Base-by-base conservation (phyloP, 2,888 invertebrate species). In the Cheilosia pagana region DNA sequence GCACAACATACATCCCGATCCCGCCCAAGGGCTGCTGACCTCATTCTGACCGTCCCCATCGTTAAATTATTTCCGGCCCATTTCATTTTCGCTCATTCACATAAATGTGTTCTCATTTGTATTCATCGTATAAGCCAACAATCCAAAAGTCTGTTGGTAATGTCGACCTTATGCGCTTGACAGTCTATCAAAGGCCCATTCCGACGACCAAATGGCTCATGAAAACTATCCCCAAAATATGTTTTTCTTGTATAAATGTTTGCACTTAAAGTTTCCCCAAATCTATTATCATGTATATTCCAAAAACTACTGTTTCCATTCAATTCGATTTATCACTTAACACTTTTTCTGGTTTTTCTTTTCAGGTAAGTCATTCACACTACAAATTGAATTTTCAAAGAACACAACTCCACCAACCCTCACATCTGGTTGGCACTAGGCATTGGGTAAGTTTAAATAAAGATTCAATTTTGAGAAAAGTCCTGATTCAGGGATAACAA, bases 331-430 rank as follows among this genome's bases (percentile, higher is more conserved):
- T 45, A 35, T 74, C 43, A 28, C 63, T 63, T 48, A 31, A 62
- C 31, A 45, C 45, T 8, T 53, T 55, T 21, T 52, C 28, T 59
- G 45, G 21, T 52, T 60, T 39, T n/a, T 74, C 50, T 65, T 81
- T 81, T n/a, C 53, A 81, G 81, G 81, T 81, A 81, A 81, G 81
- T 81, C 76, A 68, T 65, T 76, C 35, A 55, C 35, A 62, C 68
- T 23, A 39, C 16, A 68, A 68, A 65, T 68, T 63, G 65, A 81
- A 41, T 57, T 81, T 70, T 70, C 43, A 0, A n/a, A 57, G n/a
- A 41, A 28, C 62, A 28, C 62, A 39, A 65, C 68, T 65, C 76
- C 65, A 76, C 81, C 59, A 70, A 75, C 60, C 57, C 19, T n/a
- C 39, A 41, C n/a, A 19, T 41, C 35, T 31, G 50, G 16, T 10